Conservation (phyloP, 1,140 invertebrate species). For the Lasioglossum albipes region DNA sequence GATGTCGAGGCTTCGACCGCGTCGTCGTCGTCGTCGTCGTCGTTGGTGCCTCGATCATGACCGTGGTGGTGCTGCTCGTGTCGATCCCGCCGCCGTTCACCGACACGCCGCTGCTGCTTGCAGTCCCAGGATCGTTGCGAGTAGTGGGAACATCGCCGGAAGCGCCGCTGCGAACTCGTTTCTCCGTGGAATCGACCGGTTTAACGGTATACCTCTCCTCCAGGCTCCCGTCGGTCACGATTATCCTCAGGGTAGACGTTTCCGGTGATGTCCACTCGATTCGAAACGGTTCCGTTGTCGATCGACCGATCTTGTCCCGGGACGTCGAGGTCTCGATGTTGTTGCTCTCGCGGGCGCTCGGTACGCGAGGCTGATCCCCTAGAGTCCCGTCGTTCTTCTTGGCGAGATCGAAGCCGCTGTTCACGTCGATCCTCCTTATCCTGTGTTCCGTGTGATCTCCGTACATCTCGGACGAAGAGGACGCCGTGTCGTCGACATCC, state of each 20-base stretch:
- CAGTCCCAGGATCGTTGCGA: neutral
- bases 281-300: slow-evolving; percentile 19
- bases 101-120: neutral
- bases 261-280: slow-evolving; percentile 23
- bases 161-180: slow-evolving; percentile 43
- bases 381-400: neutral
- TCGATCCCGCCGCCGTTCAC: slow-evolving; percentile 13
- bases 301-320: slow-evolving; percentile 1
- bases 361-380: neutral
- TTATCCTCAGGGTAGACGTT: slow-evolving; percentile 41
- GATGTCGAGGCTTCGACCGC: neutral
- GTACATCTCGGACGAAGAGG: neutral
- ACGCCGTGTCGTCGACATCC: neutral
- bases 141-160: slow-evolving; percentile 9
- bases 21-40: neutral
- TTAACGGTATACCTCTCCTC: slow-evolving; percentile 54
- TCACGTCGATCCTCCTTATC: neutral
- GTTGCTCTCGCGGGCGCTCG: slow-evolving; percentile 29
- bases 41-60: neutral
- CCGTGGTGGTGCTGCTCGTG: slow-evolving; percentile 8
- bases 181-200: slow-evolving; percentile 45
- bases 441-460: slow-evolving; percentile 23
- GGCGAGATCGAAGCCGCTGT: neutral
- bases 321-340: slow-evolving; percentile 38
- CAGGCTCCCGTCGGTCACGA: slow-evolving; percentile 35